Base-by-base conservation (phyloP, 2,113 vertebrate species). In the Sclerurus mexicanus region DNA sequence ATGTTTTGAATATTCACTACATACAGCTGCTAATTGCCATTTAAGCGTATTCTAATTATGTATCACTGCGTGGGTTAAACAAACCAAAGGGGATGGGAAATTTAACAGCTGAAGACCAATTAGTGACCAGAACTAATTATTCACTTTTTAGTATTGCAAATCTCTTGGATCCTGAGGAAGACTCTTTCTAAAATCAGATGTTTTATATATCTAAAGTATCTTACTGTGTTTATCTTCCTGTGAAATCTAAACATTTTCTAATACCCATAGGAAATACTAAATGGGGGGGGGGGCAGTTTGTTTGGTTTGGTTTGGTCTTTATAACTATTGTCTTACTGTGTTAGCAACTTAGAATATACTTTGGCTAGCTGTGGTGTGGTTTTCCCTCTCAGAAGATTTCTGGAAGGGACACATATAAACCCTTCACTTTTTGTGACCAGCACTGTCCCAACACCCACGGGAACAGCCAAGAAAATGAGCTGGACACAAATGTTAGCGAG, bases 41-140 rank as follows among this genome's bases (percentile, higher is more conserved):
- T 88, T 93, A 84, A 81, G 69, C 33, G 42, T 77, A 28, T 33
- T 90, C 37, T 82, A 87, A 89, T 95, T 71, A 59, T 6, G 12
- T 66, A 55, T 20, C 33, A 90, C 59, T 30, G 71, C 1, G 1
- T 28, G 42, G 46, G 11, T 25, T 71, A 73, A 76, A 85, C 8
- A 82, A 87, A 47, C 5, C 12, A 58, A 83, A 87, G 18, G 6
- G 28, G 21, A 82, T 49, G 44, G 22, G 44, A 85, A 60, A 87
- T 87, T 58, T 64, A 74, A 76, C 49, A 82, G 33, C 25, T 68
- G 60, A 87, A 95, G 85, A 62, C 1, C 9, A 76, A n/a, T 50
- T 85, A 73, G 42, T 46, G 31, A 55, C 58, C 50, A 62, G 67
- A 87, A 85, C 4, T 33, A 58, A 27, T 93, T 62, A 91, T 72